These are phyloP conservation scores for Strix aluco DNA, from an alignment of 2,113 vertebrate genomes.

Conservation along the genomic window DNA sequence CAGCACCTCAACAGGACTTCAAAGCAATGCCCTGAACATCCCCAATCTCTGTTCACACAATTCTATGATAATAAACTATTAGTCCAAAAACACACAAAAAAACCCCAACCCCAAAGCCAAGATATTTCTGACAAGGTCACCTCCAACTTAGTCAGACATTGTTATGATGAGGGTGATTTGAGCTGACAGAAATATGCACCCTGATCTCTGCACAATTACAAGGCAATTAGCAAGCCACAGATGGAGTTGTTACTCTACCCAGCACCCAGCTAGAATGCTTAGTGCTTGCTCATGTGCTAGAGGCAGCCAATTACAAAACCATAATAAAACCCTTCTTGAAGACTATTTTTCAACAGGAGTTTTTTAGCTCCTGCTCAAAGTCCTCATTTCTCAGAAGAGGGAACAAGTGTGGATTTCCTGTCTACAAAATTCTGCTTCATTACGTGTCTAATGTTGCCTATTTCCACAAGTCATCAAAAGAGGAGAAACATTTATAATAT, in stretches of 20 bases:
- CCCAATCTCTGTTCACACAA: fast-evolving
- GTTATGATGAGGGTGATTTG: not conserved
- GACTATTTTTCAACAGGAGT: not conserved
- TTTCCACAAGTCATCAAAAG: not conserved
- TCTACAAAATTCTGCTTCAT: not conserved
- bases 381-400: not conserved
- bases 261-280: not conserved
- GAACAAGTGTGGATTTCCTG: not conserved
- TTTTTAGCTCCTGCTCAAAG: constrained; percentile 7
- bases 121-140: not conserved
- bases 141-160: not conserved
- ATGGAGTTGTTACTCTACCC: not conserved
- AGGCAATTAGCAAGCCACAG: constrained; percentile 20
- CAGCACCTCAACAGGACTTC: not conserved
- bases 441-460: not conserved
- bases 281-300: not conserved
- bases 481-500: not conserved
- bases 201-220: not conserved
- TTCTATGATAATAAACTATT: not conserved
- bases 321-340: not conserved
- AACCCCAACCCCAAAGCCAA: not conserved
- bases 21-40: not conserved
- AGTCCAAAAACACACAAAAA: not conserved
- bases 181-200: not conserved
- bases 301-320: not conserved